Conservation (phyloP, 2,888 invertebrate species). For the Myathropa florea region DNA sequence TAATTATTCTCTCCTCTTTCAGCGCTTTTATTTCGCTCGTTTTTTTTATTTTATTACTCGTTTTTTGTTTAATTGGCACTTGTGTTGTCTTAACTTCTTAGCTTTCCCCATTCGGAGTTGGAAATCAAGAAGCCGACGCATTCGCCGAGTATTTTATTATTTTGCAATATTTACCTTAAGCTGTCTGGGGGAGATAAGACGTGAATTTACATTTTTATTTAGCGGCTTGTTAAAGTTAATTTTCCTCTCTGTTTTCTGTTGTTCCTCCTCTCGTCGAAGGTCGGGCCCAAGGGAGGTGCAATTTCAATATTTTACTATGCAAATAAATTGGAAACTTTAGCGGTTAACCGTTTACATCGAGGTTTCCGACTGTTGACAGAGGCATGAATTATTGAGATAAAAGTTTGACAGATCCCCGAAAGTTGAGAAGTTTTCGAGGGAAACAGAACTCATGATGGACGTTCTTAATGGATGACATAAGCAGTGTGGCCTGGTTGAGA, state of each 20-base stretch:
- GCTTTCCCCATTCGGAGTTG: slow-evolving; percentile 20
- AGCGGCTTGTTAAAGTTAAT: background rate
- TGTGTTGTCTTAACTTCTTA: slow-evolving; percentile 34
- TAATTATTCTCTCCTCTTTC: background rate
- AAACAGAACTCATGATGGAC: background rate
- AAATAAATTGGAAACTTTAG: background rate
- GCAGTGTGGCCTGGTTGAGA: background rate
- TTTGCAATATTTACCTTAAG: background rate
- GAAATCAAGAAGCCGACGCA: background rate
- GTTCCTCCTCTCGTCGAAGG: background rate
- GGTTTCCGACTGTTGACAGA: background rate
- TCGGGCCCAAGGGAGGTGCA: background rate
- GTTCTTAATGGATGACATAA: background rate
- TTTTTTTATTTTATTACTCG: background rate
- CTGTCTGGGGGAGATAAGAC: background rate
- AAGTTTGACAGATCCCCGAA: too few species aligned
- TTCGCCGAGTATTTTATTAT: background rate
- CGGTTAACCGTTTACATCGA: background rate
- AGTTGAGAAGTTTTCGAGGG: background rate
- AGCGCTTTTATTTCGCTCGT: background rate
- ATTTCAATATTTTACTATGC: background rate
- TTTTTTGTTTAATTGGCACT: slow-evolving; percentile 51
- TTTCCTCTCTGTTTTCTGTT: background rate
- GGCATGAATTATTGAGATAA: background rate
- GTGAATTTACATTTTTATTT: background rate